phyloP scores from a whole-genome alignment of 2,888 invertebrate genomes.

The Zaprionus lineosus region DNA sequence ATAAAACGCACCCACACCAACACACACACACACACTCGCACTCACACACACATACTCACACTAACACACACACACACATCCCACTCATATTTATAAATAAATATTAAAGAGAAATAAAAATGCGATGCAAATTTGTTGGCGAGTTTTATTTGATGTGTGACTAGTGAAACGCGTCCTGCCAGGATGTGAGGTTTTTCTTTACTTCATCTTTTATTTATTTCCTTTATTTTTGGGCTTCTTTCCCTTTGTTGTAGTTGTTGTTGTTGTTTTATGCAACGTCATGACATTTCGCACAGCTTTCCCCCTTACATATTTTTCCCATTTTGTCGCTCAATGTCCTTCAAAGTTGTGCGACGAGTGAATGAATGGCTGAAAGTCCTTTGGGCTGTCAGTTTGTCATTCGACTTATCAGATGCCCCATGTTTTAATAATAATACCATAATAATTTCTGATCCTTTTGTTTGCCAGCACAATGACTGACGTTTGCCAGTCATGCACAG shows the following conservation, averaged over 20 bases:
- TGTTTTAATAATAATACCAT: constrained; percentile 37
- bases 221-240: too few relatives aligned
- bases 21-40: constrained; percentile 10
- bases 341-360: too few relatives aligned
- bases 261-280: constrained; percentile 51
- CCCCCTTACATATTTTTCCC: too few relatives aligned
- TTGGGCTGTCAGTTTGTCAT: constrained; percentile 25
- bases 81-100: constrained; percentile 40
- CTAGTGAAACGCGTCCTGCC: not conserved
- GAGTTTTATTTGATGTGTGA: constrained; percentile 34
- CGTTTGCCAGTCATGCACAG: constrained; percentile 18
- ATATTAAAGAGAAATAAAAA: constrained; percentile 60
- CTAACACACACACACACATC: too few relatives aligned
- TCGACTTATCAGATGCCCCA: constrained; percentile 32
- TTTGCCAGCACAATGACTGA: constrained; percentile 15
- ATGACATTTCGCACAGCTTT: constrained; percentile 27
- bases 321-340: too few relatives aligned
- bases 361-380: constrained; percentile 1
- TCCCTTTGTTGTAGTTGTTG: too few relatives aligned
- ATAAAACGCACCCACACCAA: constrained; percentile 36
- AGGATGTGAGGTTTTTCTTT: not conserved
- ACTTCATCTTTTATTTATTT: too few relatives aligned
- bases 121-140: constrained; percentile 54
- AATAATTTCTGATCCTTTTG: constrained; percentile 25
- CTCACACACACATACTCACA: too few relatives aligned